Conservation (phyloP, 2,113 vertebrate species). For the Anseranas semipalmata region DNA sequence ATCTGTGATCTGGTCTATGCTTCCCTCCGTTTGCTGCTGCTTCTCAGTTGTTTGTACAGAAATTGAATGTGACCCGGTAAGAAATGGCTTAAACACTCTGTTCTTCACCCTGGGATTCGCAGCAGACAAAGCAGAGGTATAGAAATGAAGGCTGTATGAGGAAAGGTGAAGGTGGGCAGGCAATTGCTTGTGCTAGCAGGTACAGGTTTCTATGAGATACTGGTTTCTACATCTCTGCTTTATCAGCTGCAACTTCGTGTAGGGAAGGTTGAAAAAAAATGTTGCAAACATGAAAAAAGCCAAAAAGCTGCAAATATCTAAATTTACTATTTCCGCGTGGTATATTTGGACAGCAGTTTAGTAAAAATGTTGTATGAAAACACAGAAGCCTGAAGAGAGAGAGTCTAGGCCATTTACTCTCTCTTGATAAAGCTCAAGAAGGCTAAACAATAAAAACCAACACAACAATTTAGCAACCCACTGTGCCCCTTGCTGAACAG, state of each 20-base stretch:
- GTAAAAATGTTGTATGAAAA: neutral
- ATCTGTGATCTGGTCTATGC: neutral
- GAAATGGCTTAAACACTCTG: neutral
- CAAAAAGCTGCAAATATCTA: neutral
- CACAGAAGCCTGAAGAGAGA: neutral
- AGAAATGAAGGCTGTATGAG: neutral
- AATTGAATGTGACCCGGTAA: neutral
- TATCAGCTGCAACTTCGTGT: fast-evolving
- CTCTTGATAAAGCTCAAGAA: neutral
- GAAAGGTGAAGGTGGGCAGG: neutral
- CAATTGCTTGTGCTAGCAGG: neutral
- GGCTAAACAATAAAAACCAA: neutral
- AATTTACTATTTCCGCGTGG: neutral
- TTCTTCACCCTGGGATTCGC: neutral
- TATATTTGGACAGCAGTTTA: neutral
- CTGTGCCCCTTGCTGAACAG: neutral
- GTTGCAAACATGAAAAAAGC: neutral
- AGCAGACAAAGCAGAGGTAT: neutral
- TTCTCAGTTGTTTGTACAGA: neutral
- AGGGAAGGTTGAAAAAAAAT: neutral
- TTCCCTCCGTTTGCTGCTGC: neutral
- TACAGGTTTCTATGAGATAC: neutral
- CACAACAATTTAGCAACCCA: neutral
- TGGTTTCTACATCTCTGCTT: neutral
- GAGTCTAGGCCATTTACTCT: neutral